phyloP scores from a whole-genome alignment of 2,888 invertebrate genomes.

The Agrenia bidenticulata region DNA sequence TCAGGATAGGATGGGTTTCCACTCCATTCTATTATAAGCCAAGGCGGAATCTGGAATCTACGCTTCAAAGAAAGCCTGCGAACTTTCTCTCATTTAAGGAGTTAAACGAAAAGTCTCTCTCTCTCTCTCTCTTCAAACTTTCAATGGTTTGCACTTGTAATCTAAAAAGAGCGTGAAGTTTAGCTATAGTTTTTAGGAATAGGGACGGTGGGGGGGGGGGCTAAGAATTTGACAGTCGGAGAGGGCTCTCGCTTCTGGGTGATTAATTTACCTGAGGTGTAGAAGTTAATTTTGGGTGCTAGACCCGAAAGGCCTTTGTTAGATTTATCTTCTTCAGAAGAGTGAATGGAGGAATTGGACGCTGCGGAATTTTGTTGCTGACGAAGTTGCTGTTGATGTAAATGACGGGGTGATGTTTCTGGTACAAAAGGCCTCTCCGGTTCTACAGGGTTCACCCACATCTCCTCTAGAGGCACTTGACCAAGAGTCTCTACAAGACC shows the following conservation, averaged over 20 bases:
- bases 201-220: too few relatives aligned
- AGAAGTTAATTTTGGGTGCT: constrained; percentile 51
- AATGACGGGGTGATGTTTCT: constrained; percentile 15
- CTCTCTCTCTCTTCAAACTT: too few relatives aligned
- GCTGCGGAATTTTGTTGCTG: constrained; percentile 56
- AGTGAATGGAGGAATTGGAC: constrained; percentile 56
- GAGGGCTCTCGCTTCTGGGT: neutral
- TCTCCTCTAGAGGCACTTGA: constrained; percentile 81
- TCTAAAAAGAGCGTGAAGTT: too few relatives aligned
- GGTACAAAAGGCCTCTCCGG: constrained; percentile 50
- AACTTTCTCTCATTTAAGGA: too few relatives aligned
- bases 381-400: constrained; percentile 17
- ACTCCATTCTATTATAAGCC: too few relatives aligned
- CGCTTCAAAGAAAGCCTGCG: too few relatives aligned
- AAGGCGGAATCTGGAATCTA: too few relatives aligned
- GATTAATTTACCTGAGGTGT: constrained; percentile 48
- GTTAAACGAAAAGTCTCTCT: too few relatives aligned
- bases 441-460: constrained; percentile 69
- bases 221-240: too few relatives aligned
- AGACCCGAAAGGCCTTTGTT: constrained; percentile 40
- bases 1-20: too few relatives aligned
- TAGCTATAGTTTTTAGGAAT: too few relatives aligned
- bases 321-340: constrained; percentile 53
- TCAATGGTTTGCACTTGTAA: too few relatives aligned
- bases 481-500: constrained; percentile 91